Percentiles rank a stretch among this genome's conserved stretches.
These are phyloP conservation scores for Cotesia typhae DNA, from an alignment of 1,140 invertebrate genomes.

Conservation along the genomic window DNA sequence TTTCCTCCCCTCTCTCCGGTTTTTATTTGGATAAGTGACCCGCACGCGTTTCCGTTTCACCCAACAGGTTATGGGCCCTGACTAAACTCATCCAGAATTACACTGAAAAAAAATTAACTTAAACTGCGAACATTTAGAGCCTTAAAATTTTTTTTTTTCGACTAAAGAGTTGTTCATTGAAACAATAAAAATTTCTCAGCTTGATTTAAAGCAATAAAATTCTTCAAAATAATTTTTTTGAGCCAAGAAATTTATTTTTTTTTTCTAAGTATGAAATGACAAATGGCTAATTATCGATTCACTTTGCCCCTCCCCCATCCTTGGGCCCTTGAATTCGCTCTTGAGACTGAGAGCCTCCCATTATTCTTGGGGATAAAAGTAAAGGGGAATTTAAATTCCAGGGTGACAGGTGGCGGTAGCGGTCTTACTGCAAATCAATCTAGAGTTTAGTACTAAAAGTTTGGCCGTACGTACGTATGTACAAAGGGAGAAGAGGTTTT, in stretches of 20 bases:
- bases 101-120: no score
- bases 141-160: no score
- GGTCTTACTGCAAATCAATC: neutral
- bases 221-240: no score
- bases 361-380: neutral
- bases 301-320: no score
- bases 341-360: no score
- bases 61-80: neutral
- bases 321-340: no score
- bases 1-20: neutral
- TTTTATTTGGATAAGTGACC: neutral
- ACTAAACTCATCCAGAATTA: neutral
- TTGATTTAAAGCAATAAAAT: no score
- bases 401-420: neutral
- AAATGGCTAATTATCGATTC: constrained; percentile 19
- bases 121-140: no score
- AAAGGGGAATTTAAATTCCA: constrained; percentile 12
- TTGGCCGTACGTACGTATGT: no score
- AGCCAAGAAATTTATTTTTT: no score
- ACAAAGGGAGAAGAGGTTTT: neutral
- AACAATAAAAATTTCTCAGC: no score
- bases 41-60: constrained; percentile 8
- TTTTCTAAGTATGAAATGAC: neutral
- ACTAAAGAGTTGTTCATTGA: no score
- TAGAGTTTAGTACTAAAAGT: neutral